Base-by-base conservation (phyloP, 1,140 invertebrate species). In the Drosophila murphyi region DNA sequence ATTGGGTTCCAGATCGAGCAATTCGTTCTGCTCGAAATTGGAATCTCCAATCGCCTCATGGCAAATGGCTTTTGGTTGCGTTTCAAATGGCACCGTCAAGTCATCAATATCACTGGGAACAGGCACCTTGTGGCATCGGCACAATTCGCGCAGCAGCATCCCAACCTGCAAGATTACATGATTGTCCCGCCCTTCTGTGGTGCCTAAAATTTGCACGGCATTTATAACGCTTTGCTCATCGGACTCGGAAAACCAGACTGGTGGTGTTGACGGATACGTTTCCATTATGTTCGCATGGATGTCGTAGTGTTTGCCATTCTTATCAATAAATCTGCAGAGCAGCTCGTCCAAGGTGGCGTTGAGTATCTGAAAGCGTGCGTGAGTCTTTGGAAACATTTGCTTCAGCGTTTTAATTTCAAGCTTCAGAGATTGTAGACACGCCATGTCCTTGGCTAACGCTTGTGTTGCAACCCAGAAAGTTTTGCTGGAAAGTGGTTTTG, bases 211-310 rank as follows among this genome's bases (percentile, higher is more conserved):
- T 94, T 99, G 97, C 78, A 99, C 97, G 63, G 98, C 97, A 94
- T 97, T 97, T 79, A 98, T 98, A 78, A 99, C 96, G 92, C 96
- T 96, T 28, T 96, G 96, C 92, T 99, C 98, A 92, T 99, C 98
- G 32, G 97, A 97, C 91, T 99, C 99, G 37, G 98, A 97, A 93
- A 99, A 99, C 98, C 99, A 99, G 78, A 99, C 98, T 52, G 98
- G 98, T 47, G 98, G 97, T n/a, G n/a, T 29, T 28, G 98, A 99
- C 8, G 98, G n/a, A n/a, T 35, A 12, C 31, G 31, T 50, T 35
- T 5, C 32, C 6, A 41, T 56, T 5, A 67, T 67, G 28, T 56
- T 47, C 6, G 63, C 63, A 45, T 48, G 32, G 6, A 67, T 57
- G 28, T 67, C 63, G 12, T 57, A 47, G 8, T 56, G 63, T 3